These are phyloP conservation scores for Bagarius yarrelli DNA, from an alignment of 2,113 vertebrate genomes.

Conservation along the genomic window DNA sequence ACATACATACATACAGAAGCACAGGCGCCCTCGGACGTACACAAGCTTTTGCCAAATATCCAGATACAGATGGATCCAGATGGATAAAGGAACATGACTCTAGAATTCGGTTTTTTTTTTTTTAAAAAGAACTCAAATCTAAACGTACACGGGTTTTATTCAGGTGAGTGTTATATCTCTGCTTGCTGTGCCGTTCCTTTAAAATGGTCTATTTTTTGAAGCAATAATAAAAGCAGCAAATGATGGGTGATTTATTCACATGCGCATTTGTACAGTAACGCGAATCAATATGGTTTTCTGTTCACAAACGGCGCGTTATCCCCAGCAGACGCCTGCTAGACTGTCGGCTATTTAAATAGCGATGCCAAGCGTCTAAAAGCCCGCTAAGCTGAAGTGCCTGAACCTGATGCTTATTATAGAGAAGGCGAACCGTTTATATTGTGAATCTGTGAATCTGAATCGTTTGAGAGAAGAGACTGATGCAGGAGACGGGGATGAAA, in stretches of 20 bases:
- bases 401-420: too few species aligned
- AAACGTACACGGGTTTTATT: not conserved
- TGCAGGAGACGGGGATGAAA: not conserved
- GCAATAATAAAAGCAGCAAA: not conserved
- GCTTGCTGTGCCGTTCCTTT: not conserved
- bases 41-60: slow-evolving; percentile 6
- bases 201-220: not conserved
- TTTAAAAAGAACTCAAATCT: slow-evolving; percentile 7
- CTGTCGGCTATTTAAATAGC: not conserved
- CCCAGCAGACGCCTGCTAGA: not conserved
- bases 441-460: not conserved
- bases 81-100: not conserved
- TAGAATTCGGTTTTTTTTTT: not conserved
- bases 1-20: not conserved
- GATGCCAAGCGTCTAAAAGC: not conserved
- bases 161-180: slow-evolving; percentile 30
- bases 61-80: slow-evolving; percentile 29
- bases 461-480: not conserved
- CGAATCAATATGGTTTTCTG: not conserved
- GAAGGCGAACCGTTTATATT: not conserved
- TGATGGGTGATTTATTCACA: not conserved
- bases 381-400: not conserved
- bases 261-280: not conserved
- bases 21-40: not conserved
- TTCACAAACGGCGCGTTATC: not conserved